Percentiles rank a stretch among this genome's conserved stretches.
These are phyloP conservation scores for Mormyrus lacerda DNA, from an alignment of 2,113 vertebrate species.

Conservation along the genomic window DNA sequence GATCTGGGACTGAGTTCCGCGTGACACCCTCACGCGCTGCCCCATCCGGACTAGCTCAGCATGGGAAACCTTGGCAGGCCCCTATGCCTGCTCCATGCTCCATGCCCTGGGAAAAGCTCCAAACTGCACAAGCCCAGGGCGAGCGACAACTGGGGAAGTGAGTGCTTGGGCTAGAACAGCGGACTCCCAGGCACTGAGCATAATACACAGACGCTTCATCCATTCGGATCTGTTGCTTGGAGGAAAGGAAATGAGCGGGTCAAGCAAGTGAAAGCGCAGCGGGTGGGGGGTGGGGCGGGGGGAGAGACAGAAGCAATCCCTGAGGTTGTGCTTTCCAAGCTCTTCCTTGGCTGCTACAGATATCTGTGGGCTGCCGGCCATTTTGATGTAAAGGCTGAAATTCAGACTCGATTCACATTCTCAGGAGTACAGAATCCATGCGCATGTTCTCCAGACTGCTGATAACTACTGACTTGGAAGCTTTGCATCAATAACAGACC, in stretches of 20 bases:
- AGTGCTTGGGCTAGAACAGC: not conserved
- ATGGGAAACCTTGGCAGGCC: not conserved
- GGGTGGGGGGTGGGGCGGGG: not conserved
- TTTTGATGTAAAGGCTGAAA: not conserved
- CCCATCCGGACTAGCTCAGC: not conserved
- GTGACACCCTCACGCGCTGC: not conserved
- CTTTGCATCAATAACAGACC: not conserved
- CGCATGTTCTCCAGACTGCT: not conserved
- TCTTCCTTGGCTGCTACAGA: not conserved
- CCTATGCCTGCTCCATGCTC: not conserved
- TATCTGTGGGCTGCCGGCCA: not conserved
- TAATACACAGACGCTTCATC: not conserved
- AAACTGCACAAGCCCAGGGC: not conserved
- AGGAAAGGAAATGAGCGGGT: conserved; percentile 1
- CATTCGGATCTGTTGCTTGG: not conserved
- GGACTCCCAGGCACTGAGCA: not conserved
- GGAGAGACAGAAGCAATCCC: not conserved
- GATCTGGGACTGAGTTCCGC: not conserved
- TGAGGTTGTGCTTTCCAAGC: not conserved
- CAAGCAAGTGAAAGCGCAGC: not conserved
- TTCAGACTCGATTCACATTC: not conserved
- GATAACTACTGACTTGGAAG: not conserved
- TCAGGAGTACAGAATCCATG: not conserved
- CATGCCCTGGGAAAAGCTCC: not conserved
- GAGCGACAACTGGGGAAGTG: not conserved